phyloP scores from a whole-genome alignment of 2,797 vertebrate genomes.

The Lindbergichthys nudifrons region DNA sequence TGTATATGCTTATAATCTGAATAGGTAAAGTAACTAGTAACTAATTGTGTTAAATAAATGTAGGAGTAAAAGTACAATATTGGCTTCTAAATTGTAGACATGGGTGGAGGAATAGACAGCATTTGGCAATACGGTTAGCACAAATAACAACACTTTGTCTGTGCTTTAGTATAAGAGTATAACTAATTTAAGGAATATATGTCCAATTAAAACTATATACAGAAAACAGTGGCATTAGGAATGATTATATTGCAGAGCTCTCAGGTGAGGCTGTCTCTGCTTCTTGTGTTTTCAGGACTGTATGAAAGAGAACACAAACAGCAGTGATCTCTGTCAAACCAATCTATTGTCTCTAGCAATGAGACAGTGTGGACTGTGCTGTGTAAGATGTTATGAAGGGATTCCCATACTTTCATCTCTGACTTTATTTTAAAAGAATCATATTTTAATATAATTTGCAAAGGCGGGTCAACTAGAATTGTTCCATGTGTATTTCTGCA shows the following conservation, averaged over 20 bases:
- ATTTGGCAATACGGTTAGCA: background rate
- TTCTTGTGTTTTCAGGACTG: too few species aligned
- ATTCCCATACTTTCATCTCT: background rate
- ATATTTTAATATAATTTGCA: background rate
- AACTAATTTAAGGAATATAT: background rate
- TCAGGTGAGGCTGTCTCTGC: background rate
- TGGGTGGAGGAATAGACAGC: too few species aligned
- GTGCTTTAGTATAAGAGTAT: background rate
- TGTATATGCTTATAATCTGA: too few species aligned
- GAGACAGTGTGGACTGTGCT: too few species aligned
- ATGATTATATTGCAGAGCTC: background rate
- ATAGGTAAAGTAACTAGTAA: too few species aligned
- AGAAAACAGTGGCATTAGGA: background rate
- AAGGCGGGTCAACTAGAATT: constrained; percentile 4
- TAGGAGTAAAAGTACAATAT: too few species aligned
- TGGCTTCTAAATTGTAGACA: too few species aligned
- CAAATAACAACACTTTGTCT: background rate
- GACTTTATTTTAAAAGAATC: background rate
- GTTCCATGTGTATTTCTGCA: background rate
- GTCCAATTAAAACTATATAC: background rate
- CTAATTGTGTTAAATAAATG: too few species aligned
- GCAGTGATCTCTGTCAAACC: too few species aligned
- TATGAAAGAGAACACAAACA: too few species aligned
- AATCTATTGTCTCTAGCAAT: too few species aligned
- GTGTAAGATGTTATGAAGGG: too few species aligned